Conservation (phyloP, 1,140 invertebrate genomes). For the Ceratosolen fusciceps region DNA sequence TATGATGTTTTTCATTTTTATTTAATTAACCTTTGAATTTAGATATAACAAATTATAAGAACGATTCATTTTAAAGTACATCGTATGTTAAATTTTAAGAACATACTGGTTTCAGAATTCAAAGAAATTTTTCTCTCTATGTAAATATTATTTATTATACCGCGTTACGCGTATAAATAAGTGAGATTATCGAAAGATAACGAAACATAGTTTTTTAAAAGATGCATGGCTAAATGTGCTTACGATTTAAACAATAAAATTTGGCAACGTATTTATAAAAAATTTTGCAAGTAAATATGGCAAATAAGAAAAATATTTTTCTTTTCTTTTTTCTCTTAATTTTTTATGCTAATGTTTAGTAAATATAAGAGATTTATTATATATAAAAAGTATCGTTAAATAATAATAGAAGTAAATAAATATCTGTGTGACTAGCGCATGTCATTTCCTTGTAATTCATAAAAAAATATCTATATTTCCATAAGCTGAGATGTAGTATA, state of each 20-base stretch:
- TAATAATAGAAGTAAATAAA: background rate
- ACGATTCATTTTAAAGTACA: background rate
- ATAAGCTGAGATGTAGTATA: no score
- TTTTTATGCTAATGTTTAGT: conserved; percentile 20
- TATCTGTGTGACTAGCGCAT: background rate
- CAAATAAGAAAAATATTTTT: conserved; percentile 36
- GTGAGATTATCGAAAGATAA: background rate
- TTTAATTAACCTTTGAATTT: no score
- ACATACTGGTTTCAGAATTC: background rate
- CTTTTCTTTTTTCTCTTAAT: conserved; percentile 28
- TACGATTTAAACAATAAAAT: background rate
- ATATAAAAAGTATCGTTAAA: background rate
- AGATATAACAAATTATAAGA: conserved; percentile 8
- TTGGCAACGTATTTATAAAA: background rate
- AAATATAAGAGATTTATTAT: background rate
- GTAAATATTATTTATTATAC: conserved; percentile 3
- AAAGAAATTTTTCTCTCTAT: background rate
- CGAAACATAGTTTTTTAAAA: background rate
- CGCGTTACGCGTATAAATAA: background rate
- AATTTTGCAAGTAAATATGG: conserved; percentile 27
- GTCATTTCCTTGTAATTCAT: background rate
- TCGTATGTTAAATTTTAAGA: background rate
- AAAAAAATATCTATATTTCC: background rate
- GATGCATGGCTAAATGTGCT: background rate
- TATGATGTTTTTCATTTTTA: no score